phyloP scores from a whole-genome alignment of 2,888 invertebrate genomes.

The Globia sparganii region DNA sequence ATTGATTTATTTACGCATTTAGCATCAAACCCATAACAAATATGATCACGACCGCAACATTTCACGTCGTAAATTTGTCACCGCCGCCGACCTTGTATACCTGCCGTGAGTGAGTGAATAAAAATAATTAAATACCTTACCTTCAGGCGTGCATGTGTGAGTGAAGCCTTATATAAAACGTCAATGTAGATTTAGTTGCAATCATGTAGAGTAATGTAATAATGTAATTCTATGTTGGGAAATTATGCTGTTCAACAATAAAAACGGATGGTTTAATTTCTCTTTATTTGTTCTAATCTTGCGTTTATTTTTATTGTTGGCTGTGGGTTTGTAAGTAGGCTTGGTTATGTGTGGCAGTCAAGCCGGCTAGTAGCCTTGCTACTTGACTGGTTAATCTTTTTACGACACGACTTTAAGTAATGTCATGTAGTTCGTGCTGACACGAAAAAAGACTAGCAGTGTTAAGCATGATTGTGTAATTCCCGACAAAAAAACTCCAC shows the following conservation, averaged over 20 bases:
- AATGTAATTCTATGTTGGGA: constrained; percentile 58
- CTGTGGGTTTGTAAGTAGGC: constrained; percentile 1
- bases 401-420: background rate
- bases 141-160: constrained; percentile 22
- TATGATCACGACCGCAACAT: background rate
- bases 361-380: background rate
- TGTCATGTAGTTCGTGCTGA: background rate
- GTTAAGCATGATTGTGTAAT: background rate
- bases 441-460: background rate
- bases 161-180: constrained; percentile 40
- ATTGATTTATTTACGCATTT: background rate
- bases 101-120: constrained; percentile 37
- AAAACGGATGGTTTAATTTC: constrained; percentile 61
- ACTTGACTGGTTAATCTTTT: constrained; percentile 6
- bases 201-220: constrained; percentile 50
- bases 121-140: constrained; percentile 58
- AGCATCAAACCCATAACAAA: background rate
- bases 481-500: no score
- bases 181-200: constrained; percentile 57
- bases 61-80: constrained; percentile 28
- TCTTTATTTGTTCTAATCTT: constrained; percentile 50
- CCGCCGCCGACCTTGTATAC: constrained; percentile 31
- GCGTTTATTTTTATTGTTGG: constrained; percentile 34
- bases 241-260: constrained; percentile 59
- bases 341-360: background rate